phyloP scores from a whole-genome alignment of 2,797 vertebrate genomes.

The Acomys russatus region DNA sequence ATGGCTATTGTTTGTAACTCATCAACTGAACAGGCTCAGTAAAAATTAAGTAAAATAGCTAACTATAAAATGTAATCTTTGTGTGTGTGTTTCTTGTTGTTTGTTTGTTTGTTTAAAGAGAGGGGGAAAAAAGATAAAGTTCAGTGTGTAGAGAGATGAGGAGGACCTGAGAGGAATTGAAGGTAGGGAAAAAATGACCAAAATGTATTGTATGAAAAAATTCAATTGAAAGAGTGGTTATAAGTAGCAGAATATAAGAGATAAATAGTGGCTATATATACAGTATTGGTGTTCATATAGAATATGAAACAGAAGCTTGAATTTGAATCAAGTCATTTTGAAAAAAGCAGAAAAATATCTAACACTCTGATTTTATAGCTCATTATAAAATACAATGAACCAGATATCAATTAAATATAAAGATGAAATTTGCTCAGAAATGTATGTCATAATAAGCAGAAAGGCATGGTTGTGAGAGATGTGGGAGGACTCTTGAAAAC shows the following conservation, averaged over 20 bases:
- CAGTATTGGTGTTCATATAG: neutral
- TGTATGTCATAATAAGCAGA: neutral
- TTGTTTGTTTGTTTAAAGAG: neutral
- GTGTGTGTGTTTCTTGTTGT: neutral
- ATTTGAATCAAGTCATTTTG: neutral
- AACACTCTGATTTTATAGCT: neutral
- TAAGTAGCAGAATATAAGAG: neutral
- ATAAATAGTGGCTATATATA: neutral
- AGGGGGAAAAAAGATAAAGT: neutral
- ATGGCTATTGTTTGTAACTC: slow-evolving; percentile 32
- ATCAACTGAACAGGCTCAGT: slow-evolving; percentile 22
- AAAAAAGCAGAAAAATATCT: neutral
- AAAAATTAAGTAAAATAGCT: neutral
- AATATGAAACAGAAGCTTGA: neutral
- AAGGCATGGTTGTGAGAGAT: neutral
- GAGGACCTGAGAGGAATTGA: neutral
- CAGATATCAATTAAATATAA: slow-evolving; percentile 35
- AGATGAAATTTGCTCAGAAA: slow-evolving; percentile 22
- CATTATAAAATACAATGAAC: neutral
- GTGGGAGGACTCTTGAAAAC: neutral
- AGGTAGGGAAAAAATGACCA: neutral
- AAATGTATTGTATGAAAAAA: neutral
- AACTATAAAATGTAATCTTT: neutral
- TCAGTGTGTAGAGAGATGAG: too few species aligned
- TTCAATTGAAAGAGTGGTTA: neutral